Conservation (phyloP, 2,797 vertebrate species). For the Acanthurus tractus region DNA sequence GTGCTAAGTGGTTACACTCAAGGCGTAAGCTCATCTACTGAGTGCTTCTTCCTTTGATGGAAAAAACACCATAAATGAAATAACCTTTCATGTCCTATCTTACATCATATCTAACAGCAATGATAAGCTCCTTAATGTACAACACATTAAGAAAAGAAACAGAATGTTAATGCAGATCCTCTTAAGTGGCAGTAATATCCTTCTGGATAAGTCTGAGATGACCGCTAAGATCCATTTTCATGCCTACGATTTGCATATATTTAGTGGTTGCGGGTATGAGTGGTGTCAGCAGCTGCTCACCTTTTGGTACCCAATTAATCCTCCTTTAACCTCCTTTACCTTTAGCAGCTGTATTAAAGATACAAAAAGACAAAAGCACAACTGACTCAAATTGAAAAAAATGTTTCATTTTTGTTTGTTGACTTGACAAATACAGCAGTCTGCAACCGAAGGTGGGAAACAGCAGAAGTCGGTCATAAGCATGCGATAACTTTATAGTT, state of each 20-base stretch:
- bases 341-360: slow-evolving; percentile 13
- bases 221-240: slow-evolving; percentile 57
- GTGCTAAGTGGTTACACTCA: not conserved
- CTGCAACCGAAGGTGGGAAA: slow-evolving; percentile 10
- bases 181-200: slow-evolving; percentile 52
- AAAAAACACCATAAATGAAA: slow-evolving; percentile 26
- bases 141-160: slow-evolving; percentile 35
- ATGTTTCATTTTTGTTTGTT: slow-evolving; percentile 18
- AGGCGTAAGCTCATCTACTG: slow-evolving; percentile 11
- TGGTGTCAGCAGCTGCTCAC: slow-evolving; percentile 62
- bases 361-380: not conserved
- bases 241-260: slow-evolving; percentile 68
- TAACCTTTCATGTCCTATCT: slow-evolving; percentile 24
- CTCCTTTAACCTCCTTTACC: slow-evolving; percentile 8
- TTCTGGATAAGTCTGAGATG: slow-evolving; percentile 41
- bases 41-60: slow-evolving; percentile 10
- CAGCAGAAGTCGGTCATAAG: slow-evolving; percentile 7
- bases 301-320: slow-evolving; percentile 67
- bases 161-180: slow-evolving; percentile 25
- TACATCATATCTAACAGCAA: slow-evolving; percentile 23
- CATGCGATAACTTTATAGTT: not conserved
- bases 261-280: slow-evolving; percentile 45
- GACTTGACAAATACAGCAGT: slow-evolving; percentile 11
- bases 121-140: slow-evolving; percentile 44
- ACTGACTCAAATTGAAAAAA: not conserved